Conservation (phyloP, 2,888 invertebrate genomes). For the Morpho achilles region DNA sequence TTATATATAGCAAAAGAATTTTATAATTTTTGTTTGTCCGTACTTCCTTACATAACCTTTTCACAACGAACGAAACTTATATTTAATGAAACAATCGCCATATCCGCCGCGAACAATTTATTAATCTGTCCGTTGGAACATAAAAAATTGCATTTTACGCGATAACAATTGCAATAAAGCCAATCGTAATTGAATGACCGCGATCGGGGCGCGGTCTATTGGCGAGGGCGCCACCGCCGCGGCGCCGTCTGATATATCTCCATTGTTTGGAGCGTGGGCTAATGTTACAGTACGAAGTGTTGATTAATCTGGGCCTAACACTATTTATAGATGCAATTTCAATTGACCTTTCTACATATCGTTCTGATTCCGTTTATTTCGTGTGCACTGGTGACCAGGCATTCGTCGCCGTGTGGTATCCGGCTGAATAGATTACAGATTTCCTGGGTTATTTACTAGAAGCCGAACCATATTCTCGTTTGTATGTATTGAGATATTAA, state of each 20-base stretch:
- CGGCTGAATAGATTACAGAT: no score
- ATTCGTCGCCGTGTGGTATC: no score
- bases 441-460: no score
- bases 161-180: constrained; percentile 34
- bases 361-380: constrained; percentile 18
- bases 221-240: constrained; percentile 39
- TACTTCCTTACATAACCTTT: no score
- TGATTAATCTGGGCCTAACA: constrained; percentile 21
- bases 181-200: constrained; percentile 37
- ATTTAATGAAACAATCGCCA: constrained; percentile 3
- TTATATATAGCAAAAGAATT: no score
- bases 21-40: no score
- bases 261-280: constrained; percentile 12
- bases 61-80: no score
- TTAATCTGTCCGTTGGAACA: constrained; percentile 15
- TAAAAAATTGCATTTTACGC: constrained; percentile 28
- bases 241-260: constrained; percentile 26
- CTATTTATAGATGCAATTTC: constrained; percentile 25
- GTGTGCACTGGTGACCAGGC: not conserved
- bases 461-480: no score
- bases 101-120: constrained; percentile 6
- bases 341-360: constrained; percentile 21
- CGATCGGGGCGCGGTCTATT: constrained; percentile 32
- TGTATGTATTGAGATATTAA: no score
- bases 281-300: constrained; percentile 18